Evolutionary conservation across 2,888 invertebrate genomes (phyloP).

Genomic region (Dusona sp.): DNA sequence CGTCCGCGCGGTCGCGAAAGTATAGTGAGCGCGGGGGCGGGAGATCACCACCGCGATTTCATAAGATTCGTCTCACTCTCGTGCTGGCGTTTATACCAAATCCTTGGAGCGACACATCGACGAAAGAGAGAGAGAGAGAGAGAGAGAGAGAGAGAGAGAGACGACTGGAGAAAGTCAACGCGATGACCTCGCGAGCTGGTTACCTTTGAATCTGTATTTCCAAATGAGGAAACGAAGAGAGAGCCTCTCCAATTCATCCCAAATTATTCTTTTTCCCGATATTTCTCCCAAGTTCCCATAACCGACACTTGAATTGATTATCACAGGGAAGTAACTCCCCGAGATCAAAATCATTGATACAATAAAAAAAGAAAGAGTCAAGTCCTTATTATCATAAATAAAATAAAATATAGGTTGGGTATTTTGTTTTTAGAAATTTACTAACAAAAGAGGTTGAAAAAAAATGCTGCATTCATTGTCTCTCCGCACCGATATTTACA

Average conservation of each 20-base stretch:
- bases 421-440: no score
- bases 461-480: conserved; percentile 7
- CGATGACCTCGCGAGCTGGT: conserved; percentile 64
- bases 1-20: conserved; percentile 52
- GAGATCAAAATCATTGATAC: no score
- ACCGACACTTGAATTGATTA: no score
- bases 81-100: conserved; percentile 55
- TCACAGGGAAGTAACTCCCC: no score
- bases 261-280: background rate
- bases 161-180: conserved; percentile 55
- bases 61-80: conserved; percentile 60
- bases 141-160: conserved; percentile 13
- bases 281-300: no score
- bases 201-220: conserved; percentile 37
- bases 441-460: background rate
- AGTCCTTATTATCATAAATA: no score
- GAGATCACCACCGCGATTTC: conserved; percentile 59
- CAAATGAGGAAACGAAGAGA: conserved; percentile 56
- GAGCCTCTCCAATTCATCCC: background rate
- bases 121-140: conserved; percentile 8
- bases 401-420: no score
- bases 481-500: conserved; percentile 11
- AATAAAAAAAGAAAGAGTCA: no score
- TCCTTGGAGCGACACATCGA: conserved; percentile 55
- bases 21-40: conserved; percentile 62